Percentiles rank a stretch among this genome's conserved stretches.
phyloP scores from a whole-genome alignment of 2,797 vertebrate genomes.

The Triplophysa yarkandensis region DNA sequence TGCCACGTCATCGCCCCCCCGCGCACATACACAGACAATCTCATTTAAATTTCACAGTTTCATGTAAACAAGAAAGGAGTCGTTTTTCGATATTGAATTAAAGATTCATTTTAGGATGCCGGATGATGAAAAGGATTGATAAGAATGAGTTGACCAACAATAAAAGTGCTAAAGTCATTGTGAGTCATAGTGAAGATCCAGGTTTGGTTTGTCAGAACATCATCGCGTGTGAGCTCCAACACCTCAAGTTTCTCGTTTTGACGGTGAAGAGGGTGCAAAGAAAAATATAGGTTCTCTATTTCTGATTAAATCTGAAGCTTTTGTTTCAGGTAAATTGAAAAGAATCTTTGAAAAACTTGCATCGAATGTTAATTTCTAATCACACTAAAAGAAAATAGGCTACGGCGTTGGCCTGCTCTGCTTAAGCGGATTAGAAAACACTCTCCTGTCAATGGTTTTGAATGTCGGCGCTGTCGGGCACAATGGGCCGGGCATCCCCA shows the following conservation, averaged over 20 bases:
- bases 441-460: no score
- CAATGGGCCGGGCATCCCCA: no score
- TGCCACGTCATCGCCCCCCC: neutral
- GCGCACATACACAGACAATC: neutral
- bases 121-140: neutral
- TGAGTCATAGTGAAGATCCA: neutral
- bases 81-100: neutral
- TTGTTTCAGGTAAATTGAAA: no score
- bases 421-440: no score
- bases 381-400: no score
- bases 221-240: neutral
- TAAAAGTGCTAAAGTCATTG: neutral
- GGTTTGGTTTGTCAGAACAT: neutral
- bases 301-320: neutral
- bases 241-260: neutral
- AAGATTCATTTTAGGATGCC: neutral
- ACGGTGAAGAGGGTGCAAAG: neutral
- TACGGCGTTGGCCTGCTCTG: no score
- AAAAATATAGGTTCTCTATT: neutral
- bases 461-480: no score
- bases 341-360: no score
- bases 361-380: no score
- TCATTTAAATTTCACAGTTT: neutral
- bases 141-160: neutral
- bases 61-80: neutral